Evolutionary conservation across 2,113 vertebrate genomes (phyloP), one percentile per base, ranked within the genome.

Genomic region (Microtus ochrogaster): DNA sequence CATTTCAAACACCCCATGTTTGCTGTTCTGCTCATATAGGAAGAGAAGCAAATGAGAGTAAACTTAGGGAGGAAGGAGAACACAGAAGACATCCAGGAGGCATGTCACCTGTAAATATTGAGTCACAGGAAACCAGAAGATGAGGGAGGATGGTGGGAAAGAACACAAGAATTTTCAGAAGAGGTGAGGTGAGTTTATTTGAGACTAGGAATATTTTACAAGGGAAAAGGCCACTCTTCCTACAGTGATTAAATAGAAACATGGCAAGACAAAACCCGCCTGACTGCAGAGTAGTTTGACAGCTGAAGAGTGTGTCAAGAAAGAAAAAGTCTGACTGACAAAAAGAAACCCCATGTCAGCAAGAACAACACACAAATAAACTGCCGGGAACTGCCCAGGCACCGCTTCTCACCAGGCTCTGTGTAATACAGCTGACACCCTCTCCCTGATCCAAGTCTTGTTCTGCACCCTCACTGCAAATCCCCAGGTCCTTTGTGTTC

Each of bases 321-420:
- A 90, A 95, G 68, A 52, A 93, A 68, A 94, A 94, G 39, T 92
- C 49, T 97, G 47, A 91, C 39, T 96, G 92, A 96, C 87, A 94
- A 70, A 58, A 92, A 89, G 72, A 82, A 92, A 73, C 68, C 55
- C 36, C 28, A 47, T 85, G 65, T 95, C 94, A 96, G 85, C n/a
- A 90, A 85, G 52, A 91, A 63, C 12, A 78, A 52, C 22, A 73
- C 24, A 77, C 66, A 92, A 90, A 96, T 82, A 87, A 89, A 73
- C 89, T 68, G 89, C 72, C 33, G 79, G 19, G 41, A 84, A 90
- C 72, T 52, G 28, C 79, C 82, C 81, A 39, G 30, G 16, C 2
- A 76, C 30, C 41, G 39, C 44, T 44, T 76, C 79, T 76, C 11
- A 83, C 78, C 72, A 73, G 63, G 26, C 41, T 22, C 33, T 73